Conservation (phyloP, 2,113 vertebrate species). For the Sciurus niger region DNA sequence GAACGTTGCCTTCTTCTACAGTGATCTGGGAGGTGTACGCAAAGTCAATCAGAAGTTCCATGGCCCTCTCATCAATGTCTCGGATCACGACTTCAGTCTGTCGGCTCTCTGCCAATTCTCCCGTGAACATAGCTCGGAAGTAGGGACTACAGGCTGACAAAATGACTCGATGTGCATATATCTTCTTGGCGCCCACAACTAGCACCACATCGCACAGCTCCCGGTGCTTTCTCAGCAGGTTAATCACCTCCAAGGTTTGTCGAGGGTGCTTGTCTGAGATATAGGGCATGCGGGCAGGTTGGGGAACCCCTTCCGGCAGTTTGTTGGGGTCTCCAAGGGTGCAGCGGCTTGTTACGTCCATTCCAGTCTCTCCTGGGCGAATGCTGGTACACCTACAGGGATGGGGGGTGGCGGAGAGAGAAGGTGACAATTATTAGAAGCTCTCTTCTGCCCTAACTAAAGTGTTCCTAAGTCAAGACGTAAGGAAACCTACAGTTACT, state of each 20-base stretch:
- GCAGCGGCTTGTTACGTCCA: constrained; percentile 99
- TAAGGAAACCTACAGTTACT: background rate
- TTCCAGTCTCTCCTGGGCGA: constrained; percentile 97
- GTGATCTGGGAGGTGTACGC: constrained; percentile 99
- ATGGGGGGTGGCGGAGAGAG: background rate
- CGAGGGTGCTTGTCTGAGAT: constrained; percentile 99
- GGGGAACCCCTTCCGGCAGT: constrained; percentile 98
- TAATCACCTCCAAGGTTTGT: constrained; percentile 98
- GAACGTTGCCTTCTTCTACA: constrained; percentile 98
- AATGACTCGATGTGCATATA: constrained; percentile 98
- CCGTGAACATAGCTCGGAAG: constrained; percentile 99
- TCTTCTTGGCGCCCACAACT: constrained; percentile 98
- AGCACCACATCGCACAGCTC: constrained; percentile 98
- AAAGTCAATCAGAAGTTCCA: constrained; percentile 99
- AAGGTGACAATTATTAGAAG: constrained; percentile 55
- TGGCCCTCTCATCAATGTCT: constrained; percentile 98
- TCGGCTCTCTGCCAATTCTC: constrained; percentile 97
- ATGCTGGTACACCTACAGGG: constrained; percentile 93
- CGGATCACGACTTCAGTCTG: constrained; percentile 99
- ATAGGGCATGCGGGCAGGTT: constrained; percentile 99
- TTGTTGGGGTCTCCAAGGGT: constrained; percentile 99
- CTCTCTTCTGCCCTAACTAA: background rate
- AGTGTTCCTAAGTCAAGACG: background rate
- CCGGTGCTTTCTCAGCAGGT: constrained; percentile 97
- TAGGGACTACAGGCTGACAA: constrained; percentile 98